Percentiles rank a stretch among this genome's conserved stretches.
Evolutionary conservation across 1,140 invertebrate genomes (phyloP).

Genomic region (Monochamus saltuarius): DNA sequence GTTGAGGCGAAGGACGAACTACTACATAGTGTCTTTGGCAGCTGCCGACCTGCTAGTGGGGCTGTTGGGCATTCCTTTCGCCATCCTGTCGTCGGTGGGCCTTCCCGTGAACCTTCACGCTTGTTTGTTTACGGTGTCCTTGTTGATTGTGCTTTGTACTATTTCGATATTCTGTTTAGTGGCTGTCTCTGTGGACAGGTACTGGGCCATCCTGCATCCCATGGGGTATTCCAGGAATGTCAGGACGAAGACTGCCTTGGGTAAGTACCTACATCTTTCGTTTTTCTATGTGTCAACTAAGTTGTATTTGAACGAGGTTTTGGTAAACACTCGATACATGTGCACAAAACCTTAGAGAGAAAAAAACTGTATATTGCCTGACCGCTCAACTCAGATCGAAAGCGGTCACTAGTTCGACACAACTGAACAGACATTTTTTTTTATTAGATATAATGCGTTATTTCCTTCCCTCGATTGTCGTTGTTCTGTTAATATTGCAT

Average conservation of each 20-base stretch:
- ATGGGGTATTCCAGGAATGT: conserved; percentile 88
- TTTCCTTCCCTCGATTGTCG: no score
- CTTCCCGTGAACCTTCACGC: conserved; percentile 75
- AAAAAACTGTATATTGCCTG: no score
- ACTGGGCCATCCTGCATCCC: conserved; percentile 88
- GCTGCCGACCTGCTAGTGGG: conserved; percentile 82
- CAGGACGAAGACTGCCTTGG: conserved; percentile 77
- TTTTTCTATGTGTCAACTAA: no score
- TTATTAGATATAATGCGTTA: no score
- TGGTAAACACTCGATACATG: no score
- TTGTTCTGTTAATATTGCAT: no score
- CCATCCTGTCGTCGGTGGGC: conserved; percentile 74
- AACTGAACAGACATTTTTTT: no score
- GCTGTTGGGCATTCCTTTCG: conserved; percentile 80
- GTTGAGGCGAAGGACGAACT: conserved; percentile 80
- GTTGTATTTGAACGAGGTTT: no score
- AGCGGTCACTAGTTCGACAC: no score
- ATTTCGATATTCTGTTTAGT: conserved; percentile 90
- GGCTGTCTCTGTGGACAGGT: conserved; percentile 86
- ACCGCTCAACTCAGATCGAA: no score
- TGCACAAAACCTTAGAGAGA: no score
- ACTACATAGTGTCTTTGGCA: conserved; percentile 87
- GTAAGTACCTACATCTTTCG: conserved; percentile 62
- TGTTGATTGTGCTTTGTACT: conserved; percentile 85
- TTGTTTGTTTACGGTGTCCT: conserved; percentile 83